A percentile compares a stretch with the other conserved stretches of the same genome.
These are phyloP conservation scores for Scaptomyza flava DNA, from an alignment of 2,888 invertebrate species.

Conservation along the genomic window DNA sequence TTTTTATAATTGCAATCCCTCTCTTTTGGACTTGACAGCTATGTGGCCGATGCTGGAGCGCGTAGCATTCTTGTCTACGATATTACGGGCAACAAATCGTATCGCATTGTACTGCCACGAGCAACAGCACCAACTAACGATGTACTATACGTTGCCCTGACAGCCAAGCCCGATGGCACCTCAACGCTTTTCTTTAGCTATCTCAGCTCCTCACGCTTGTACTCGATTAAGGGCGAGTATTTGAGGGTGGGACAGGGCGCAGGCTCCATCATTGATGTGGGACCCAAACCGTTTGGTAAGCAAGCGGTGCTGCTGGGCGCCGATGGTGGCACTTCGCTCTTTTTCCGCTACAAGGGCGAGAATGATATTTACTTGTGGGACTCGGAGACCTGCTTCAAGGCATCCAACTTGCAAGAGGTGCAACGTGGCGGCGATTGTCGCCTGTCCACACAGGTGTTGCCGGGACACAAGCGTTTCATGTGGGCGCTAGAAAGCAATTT, in stretches of 20 bases:
- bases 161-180: constrained; percentile 85
- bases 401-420: constrained; percentile 86
- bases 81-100: constrained; percentile 85
- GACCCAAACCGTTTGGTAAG: constrained; percentile 85
- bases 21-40: constrained; percentile 53
- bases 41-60: constrained; percentile 83
- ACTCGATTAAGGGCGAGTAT: constrained; percentile 86
- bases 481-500: constrained; percentile 89
- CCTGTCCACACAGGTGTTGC: constrained; percentile 87
- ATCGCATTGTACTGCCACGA: constrained; percentile 86
- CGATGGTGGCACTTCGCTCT: constrained; percentile 86
- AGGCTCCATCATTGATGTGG: constrained; percentile 87
- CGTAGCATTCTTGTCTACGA: constrained; percentile 85
- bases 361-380: constrained; percentile 88
- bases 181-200: constrained; percentile 87
- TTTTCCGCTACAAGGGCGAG: constrained; percentile 87
- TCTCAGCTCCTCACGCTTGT: constrained; percentile 86
- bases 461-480: constrained; percentile 87
- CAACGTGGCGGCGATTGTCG: constrained; percentile 87
- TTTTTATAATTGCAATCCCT: neutral
- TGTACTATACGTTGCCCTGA: constrained; percentile 87
- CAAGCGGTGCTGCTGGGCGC: constrained; percentile 87
- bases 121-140: constrained; percentile 85
- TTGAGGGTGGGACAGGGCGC: constrained; percentile 86
- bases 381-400: constrained; percentile 86